Conservation (phyloP, 2,888 invertebrate species). For the Hydropsyche betteni region DNA sequence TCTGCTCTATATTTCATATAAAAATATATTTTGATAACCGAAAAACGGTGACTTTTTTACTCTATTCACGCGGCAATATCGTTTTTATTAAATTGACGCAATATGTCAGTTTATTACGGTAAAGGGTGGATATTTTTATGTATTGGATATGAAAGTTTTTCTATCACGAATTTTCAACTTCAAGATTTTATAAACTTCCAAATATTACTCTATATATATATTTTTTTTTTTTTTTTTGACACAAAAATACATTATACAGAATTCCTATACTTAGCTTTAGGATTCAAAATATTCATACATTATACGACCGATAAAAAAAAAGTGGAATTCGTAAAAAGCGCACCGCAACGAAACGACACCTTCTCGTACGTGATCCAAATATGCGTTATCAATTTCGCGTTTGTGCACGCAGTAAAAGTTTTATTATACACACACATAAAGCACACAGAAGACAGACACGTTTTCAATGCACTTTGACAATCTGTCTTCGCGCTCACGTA, state of each 20-base stretch:
- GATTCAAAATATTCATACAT: background rate
- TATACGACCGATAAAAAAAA: slow-evolving; percentile 2
- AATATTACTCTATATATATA: no score
- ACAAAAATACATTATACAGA: background rate
- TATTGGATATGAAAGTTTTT: no score
- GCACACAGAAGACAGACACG: no score
- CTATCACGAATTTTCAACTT: no score
- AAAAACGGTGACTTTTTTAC: no score
- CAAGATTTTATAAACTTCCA: no score
- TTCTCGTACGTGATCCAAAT: slow-evolving; percentile 25
- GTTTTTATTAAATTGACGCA: no score
- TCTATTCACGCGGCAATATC: no score
- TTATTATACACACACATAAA: background rate
- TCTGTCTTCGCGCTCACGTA: slow-evolving; percentile 13
- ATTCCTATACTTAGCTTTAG: background rate
- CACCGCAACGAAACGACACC: slow-evolving; percentile 10
- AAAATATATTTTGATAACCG: no score
- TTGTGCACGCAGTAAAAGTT: slow-evolving; percentile 14
- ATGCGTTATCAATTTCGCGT: slow-evolving; percentile 27
- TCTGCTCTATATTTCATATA: no score
- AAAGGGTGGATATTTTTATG: no score
- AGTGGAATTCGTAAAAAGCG: background rate
- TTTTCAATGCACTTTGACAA: slow-evolving; percentile 1
- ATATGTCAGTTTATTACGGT: no score
- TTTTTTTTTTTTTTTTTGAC: background rate